Conservation (phyloP, 2,888 invertebrate genomes). For the Ophion obscuratus region DNA sequence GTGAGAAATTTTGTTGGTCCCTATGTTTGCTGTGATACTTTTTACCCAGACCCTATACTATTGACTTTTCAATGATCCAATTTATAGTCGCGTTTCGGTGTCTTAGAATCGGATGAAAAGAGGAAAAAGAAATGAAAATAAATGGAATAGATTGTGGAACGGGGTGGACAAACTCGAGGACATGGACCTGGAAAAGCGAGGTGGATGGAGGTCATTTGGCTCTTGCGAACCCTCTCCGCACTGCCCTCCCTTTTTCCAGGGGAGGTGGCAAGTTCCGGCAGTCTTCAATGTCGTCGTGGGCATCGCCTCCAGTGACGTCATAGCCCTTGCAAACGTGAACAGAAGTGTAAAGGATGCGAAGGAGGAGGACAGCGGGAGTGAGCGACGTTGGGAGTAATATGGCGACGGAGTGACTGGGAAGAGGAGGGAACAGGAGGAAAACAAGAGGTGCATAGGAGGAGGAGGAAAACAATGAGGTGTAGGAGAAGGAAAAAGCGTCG, state of each 20-base stretch:
- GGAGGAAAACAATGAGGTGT: constrained; percentile 51
- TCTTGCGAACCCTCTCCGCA: constrained; percentile 39
- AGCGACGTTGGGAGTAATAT: constrained; percentile 55
- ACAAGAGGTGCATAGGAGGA: constrained; percentile 43
- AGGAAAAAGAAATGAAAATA: neutral
- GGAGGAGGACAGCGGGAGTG: neutral
- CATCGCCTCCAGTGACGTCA: constrained; percentile 73
- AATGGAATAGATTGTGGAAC: constrained; percentile 5
- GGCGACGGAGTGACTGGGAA: constrained; percentile 49
- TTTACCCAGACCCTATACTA: no score
- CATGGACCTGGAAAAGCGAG: constrained; percentile 41
- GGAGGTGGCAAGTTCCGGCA: constrained; percentile 63
- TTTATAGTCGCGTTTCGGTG: constrained; percentile 1
- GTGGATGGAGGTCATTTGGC: constrained; percentile 71
- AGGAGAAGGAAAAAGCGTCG: constrained; percentile 72
- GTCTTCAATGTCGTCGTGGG: constrained; percentile 67
- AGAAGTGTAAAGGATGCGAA: constrained; percentile 36
- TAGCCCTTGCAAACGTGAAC: constrained; percentile 59
- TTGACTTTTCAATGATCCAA: neutral
- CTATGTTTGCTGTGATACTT: no score
- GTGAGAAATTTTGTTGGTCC: no score
- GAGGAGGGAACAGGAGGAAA: constrained; percentile 22
- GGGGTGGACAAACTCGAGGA: constrained; percentile 39
- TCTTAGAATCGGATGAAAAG: neutral
- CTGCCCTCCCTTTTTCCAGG: constrained; percentile 42